These are phyloP conservation scores for Cosmia pyralina DNA, from an alignment of 2,888 invertebrate genomes.

Conservation along the genomic window DNA sequence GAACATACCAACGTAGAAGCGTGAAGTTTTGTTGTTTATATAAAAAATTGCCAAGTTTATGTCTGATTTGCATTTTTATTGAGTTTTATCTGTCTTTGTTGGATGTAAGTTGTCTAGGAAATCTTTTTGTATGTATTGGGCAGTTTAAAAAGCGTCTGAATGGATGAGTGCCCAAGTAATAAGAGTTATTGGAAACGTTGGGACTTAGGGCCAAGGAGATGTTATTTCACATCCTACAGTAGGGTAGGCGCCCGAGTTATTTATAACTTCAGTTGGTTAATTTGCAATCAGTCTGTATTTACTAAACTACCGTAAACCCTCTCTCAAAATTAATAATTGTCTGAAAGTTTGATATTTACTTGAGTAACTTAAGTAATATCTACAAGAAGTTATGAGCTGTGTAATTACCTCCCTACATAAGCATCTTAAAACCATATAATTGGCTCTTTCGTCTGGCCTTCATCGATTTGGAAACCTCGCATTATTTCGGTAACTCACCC, in stretches of 20 bases:
- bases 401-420: conserved; percentile 25
- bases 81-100: conserved; percentile 16
- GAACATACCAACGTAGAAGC: conserved; percentile 17
- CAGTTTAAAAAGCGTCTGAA: background rate
- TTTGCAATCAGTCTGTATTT: conserved; percentile 1
- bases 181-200: background rate
- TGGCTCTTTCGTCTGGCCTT: conserved; percentile 38
- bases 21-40: conserved; percentile 13
- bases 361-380: background rate
- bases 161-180: background rate
- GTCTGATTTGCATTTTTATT: conserved; percentile 38
- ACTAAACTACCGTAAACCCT: background rate
- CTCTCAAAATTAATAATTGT: conserved; percentile 17
- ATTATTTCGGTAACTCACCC: conserved; percentile 37
- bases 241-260: too few relatives aligned
- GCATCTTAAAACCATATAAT: conserved; percentile 33
- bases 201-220: background rate
- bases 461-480: conserved; percentile 44
- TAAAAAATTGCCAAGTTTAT: conserved; percentile 30
- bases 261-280: background rate
- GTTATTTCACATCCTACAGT: too few relatives aligned
- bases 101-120: conserved; percentile 8
- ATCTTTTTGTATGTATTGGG: background rate
- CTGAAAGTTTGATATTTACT: conserved; percentile 17
- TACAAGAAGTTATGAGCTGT: conserved; percentile 3